Evolutionary conservation across 2,113 vertebrate genomes (phyloP), one percentile per base, ranked within the genome.

Genomic region (Oostethus manadensis): DNA sequence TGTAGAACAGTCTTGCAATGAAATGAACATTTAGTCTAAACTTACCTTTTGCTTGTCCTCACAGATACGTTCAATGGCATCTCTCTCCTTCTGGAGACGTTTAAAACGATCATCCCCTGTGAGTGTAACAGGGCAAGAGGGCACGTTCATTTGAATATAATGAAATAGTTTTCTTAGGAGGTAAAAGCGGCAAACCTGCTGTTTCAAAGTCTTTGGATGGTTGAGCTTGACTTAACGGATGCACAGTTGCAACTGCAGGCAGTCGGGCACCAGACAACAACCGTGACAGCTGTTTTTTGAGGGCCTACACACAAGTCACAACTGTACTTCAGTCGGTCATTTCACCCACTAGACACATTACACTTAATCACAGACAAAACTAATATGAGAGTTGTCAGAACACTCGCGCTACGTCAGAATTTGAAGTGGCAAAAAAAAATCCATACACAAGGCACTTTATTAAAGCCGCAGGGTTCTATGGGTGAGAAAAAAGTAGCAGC

Each of bases 41-140:
- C 6, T 33, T 91, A 94, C 94, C 92, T 93, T 79, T 57, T 93
- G 91, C 66, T 91, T 94, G 29, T 93, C 88, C 57, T 86, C 79
- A 60, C 90, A 92, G 10, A 91, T 83, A 18, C 78, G 84, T 77
- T 92, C 88, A 2, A 87, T 13, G 4, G 74, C 81, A 63, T 78
- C 79, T 75, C 88, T 90, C 10, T 88, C 87, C 61, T 73, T 83
- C 63, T 79, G 74, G 8, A 91, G 73, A 10, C 38, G 40, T 18
- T 76, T 66, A 26, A 45, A 73, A 26, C 54, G 66, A 17, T 82
- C 73, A 0, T 66, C 16, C 2, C 46, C 83, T 87, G 72, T 60
- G 49, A 8, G 42, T 17, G 22, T 0, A 22, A 57, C 29, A 7
- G 29, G 29, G 29, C 29, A 5, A 26, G 23, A n/a, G 23, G 23